Percentiles rank a stretch among this genome's conserved stretches.
These are phyloP conservation scores for Gandaritis pyraliata DNA, from an alignment of 2,888 invertebrate species.

Conservation along the genomic window DNA sequence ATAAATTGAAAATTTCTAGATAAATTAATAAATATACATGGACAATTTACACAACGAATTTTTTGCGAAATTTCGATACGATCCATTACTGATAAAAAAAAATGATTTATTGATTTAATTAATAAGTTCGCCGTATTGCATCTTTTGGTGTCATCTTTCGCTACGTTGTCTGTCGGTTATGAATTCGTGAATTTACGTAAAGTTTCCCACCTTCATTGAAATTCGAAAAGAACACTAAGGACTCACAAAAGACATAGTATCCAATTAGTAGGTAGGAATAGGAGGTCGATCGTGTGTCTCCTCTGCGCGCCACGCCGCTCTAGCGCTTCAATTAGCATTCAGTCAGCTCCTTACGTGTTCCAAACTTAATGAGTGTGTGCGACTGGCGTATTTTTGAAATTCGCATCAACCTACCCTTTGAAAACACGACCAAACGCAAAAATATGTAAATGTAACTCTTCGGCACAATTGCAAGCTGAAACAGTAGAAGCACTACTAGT, in stretches of 20 bases:
- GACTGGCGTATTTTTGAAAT: constrained; percentile 73
- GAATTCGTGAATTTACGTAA: neutral
- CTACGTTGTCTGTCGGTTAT: too few relatives aligned
- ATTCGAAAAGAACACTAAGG: constrained; percentile 5
- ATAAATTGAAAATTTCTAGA: too few relatives aligned
- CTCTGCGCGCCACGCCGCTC: constrained; percentile 56
- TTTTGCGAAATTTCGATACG: too few relatives aligned
- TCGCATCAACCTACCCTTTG: constrained; percentile 66
- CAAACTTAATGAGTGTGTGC: constrained; percentile 77
- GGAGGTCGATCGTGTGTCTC: constrained; percentile 43
- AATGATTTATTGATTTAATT: too few relatives aligned
- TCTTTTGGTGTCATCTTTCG: too few relatives aligned
- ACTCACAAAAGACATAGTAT: constrained; percentile 11
- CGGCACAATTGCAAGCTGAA: neutral
- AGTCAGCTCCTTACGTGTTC: constrained; percentile 75
- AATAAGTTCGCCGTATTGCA: too few relatives aligned
- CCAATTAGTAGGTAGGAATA: constrained; percentile 15
- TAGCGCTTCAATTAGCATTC: constrained; percentile 77
- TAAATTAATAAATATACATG: too few relatives aligned
- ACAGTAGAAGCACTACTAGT: constrained; percentile 1
- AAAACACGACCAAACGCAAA: constrained; percentile 68
- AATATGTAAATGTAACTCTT: constrained; percentile 71
- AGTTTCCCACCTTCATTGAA: constrained; percentile 3
- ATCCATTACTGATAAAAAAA: too few relatives aligned
- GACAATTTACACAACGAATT: too few relatives aligned